Evolutionary conservation across 2,797 vertebrate species (phyloP).

Genomic region (Heterohyrax brucei): DNA sequence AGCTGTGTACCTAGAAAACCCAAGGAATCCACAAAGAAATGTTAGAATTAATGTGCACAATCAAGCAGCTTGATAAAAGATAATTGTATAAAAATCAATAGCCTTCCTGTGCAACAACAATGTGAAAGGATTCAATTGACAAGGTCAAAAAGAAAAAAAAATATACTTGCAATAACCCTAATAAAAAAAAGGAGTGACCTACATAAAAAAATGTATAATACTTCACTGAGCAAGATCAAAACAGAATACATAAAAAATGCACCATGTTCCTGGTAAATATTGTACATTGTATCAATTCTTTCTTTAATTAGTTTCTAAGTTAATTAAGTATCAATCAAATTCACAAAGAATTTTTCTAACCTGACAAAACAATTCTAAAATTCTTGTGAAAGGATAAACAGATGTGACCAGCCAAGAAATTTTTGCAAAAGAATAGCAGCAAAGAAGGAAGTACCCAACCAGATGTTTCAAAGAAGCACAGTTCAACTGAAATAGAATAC

Average conservation of each 20-base stretch:
- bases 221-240: constrained; percentile 15
- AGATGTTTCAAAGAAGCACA: not conserved
- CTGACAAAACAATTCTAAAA: constrained; percentile 80
- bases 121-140: constrained; percentile 44
- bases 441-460: not conserved
- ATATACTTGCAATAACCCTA: constrained; percentile 69
- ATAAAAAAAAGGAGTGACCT: not conserved
- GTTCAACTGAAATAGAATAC: not conserved
- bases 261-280: constrained; percentile 59
- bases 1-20: constrained; percentile 51
- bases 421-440: not conserved
- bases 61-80: constrained; percentile 74
- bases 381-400: constrained; percentile 78
- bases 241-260: constrained; percentile 59
- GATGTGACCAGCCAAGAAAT: constrained; percentile 71
- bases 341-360: constrained; percentile 72
- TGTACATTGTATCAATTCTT: constrained; percentile 59
- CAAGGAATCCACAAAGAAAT: constrained; percentile 34
- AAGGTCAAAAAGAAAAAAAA: constrained; percentile 48
- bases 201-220: constrained; percentile 38
- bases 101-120: constrained; percentile 55
- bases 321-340: constrained; percentile 79
- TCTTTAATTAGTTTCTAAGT: constrained; percentile 74
- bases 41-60: constrained; percentile 64
- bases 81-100: constrained; percentile 79